Conservation (phyloP, 1,140 invertebrate species). For the Samia ricini region DNA sequence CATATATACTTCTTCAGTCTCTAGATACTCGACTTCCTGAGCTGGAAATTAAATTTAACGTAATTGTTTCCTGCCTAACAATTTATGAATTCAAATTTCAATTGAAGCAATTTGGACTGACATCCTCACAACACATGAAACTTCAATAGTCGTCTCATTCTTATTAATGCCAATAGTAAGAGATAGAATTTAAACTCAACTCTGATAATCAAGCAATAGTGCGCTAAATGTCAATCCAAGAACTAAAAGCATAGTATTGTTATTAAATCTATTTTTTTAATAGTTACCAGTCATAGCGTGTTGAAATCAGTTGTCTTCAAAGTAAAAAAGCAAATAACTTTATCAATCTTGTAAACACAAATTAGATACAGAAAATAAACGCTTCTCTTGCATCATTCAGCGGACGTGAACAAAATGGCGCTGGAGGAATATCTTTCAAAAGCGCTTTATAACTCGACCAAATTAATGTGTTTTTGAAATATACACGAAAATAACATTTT, state of each 20-base stretch:
- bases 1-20: conserved; percentile 43
- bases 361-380: conserved; percentile 32
- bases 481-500: background rate
- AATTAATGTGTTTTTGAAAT: conserved; percentile 19
- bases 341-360: background rate
- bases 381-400: conserved; percentile 59
- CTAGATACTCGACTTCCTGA: conserved; percentile 54
- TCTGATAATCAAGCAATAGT: background rate
- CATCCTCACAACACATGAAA: background rate
- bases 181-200: background rate
- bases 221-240: background rate
- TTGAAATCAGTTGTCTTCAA: background rate
- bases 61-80: background rate
- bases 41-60: conserved; percentile 51
- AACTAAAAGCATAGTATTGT: background rate
- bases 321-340: background rate
- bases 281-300: conserved; percentile 6
- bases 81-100: conserved; percentile 17
- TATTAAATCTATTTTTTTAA: background rate
- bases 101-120: conserved; percentile 20
- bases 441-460: conserved; percentile 69
- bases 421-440: conserved; percentile 36
- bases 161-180: background rate
- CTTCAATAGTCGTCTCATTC: background rate
- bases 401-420: conserved; percentile 69